A percentile compares a stretch with the other conserved stretches of the same genome.
phyloP scores from a whole-genome alignment of 1,140 invertebrate genomes.

The Pollicipes pollicipes region DNA sequence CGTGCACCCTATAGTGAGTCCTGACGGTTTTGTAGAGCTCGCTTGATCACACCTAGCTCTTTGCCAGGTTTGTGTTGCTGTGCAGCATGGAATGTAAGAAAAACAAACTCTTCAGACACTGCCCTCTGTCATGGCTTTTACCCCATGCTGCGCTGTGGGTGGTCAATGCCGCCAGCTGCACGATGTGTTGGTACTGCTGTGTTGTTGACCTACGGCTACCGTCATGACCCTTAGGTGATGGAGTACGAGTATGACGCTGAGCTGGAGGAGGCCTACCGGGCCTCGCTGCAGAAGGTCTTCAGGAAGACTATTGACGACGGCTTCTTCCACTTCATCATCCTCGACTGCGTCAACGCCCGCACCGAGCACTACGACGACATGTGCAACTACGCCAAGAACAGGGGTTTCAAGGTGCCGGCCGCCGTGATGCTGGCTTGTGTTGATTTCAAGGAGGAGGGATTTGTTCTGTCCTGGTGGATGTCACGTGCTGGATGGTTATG shows the following conservation, averaged over 20 bases:
- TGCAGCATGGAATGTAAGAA: no score
- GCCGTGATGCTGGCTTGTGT: slow-evolving; percentile 3
- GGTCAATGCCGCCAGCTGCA: no score
- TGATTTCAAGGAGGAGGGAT: neutral
- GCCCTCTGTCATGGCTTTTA: no score
- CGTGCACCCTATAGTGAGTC: no score
- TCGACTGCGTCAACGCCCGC: slow-evolving; percentile 24
- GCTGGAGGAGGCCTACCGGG: slow-evolving; percentile 61
- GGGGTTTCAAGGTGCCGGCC: slow-evolving; percentile 62
- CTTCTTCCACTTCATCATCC: slow-evolving; percentile 81
- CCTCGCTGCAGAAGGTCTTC: slow-evolving; percentile 70
- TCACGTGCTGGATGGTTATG: neutral
- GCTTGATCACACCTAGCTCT: no score
- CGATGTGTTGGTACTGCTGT: slow-evolving; percentile 7
- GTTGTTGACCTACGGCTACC: slow-evolving; percentile 8
- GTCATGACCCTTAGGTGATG: slow-evolving; percentile 41
- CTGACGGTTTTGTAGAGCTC: no score
- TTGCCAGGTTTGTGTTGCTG: no score
- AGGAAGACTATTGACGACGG: slow-evolving; percentile 80
- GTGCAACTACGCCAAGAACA: slow-evolving; percentile 66
- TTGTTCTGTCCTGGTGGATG: neutral
- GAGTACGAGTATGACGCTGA: slow-evolving; percentile 78
- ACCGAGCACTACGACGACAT: slow-evolving; percentile 56
- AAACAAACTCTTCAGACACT: no score
- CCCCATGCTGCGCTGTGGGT: no score